Evolutionary conservation across 1,140 invertebrate species (phyloP).

Genomic region (Zaprionus tsacasi): DNA sequence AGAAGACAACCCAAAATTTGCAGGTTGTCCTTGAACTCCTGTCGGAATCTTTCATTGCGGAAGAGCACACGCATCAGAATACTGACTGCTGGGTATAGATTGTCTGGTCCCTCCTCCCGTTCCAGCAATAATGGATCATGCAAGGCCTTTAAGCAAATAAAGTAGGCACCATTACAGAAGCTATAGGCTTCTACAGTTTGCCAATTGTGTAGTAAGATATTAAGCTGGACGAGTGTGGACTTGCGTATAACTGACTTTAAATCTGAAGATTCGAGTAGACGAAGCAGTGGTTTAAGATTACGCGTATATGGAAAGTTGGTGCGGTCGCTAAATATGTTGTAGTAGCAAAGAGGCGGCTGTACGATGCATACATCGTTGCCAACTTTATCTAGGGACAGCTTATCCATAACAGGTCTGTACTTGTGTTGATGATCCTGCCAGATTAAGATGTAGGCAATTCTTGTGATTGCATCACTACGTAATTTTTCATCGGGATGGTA

Average conservation of each 20-base stretch:
- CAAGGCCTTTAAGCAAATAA: constrained; percentile 41
- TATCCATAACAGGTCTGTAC: constrained; percentile 20
- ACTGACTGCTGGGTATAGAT: constrained; percentile 58
- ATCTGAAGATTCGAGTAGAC: constrained; percentile 57
- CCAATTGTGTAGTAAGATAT: constrained; percentile 70
- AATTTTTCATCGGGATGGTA: constrained; percentile 44
- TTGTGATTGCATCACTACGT: constrained; percentile 50
- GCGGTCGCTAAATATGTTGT: constrained; percentile 41
- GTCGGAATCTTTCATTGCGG: constrained; percentile 34
- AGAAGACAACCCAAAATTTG: constrained; percentile 57
- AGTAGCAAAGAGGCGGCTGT: constrained; percentile 33
- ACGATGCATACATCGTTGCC: constrained; percentile 51
- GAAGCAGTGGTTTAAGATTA: constrained; percentile 52
- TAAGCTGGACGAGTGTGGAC: constrained; percentile 71
- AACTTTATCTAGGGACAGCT: constrained; percentile 15
- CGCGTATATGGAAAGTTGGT: constrained; percentile 6
- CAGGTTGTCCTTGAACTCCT: constrained; percentile 34
- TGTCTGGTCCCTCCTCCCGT: neutral
- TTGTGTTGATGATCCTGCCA: constrained; percentile 23
- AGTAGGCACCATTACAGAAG: constrained; percentile 10
- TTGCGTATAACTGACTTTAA: constrained; percentile 61
- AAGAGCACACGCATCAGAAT: constrained; percentile 63
- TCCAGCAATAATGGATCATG: constrained; percentile 30
- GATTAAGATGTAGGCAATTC: constrained; percentile 42
- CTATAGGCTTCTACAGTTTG: constrained; percentile 38